Conservation (phyloP, 1,140 invertebrate genomes). For the Artemia franciscana region DNA sequence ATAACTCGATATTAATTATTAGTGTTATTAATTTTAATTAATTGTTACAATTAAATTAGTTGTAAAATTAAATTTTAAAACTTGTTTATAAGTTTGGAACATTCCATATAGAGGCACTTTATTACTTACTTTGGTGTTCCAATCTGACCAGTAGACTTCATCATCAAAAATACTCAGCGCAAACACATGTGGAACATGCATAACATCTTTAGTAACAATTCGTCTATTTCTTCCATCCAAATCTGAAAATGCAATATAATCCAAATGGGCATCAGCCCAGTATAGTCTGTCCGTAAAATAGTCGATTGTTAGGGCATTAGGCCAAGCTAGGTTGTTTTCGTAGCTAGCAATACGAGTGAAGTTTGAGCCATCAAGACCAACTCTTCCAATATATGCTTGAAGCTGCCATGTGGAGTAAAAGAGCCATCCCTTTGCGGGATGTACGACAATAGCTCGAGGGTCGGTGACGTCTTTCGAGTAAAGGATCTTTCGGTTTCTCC, state of each 20-base stretch:
- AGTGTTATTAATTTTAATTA: too few relatives aligned
- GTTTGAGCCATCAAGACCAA: conserved; percentile 89
- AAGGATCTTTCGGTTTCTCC: conserved; percentile 52
- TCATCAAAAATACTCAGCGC: conserved; percentile 83
- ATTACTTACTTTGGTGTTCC: conserved; percentile 58
- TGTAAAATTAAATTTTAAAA: too few relatives aligned
- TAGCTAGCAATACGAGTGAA: conserved; percentile 68
- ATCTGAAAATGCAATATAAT: conserved; percentile 85
- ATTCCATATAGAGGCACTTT: too few relatives aligned
- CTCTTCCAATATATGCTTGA: conserved; percentile 83
- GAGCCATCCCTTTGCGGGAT: conserved; percentile 78
- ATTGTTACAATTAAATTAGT: too few relatives aligned
- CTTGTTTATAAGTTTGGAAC: too few relatives aligned
- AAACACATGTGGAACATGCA: conserved; percentile 70
- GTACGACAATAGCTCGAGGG: conserved; percentile 76
- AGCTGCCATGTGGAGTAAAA: conserved; percentile 93
- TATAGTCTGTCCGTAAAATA: conserved; percentile 83
- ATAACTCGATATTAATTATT: too few relatives aligned
- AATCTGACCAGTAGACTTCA: conserved; percentile 90
- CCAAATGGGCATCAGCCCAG: conserved; percentile 94
- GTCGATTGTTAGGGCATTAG: conserved; percentile 89
- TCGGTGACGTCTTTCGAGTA: conserved; percentile 43
- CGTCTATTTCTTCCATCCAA: conserved; percentile 66
- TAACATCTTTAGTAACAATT: conserved; percentile 46
- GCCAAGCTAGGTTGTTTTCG: conserved; percentile 90